A percentile compares a stretch with the other conserved stretches of the same genome.
These are phyloP conservation scores for Nymphicus hollandicus DNA, from an alignment of 2,113 vertebrate species.

Conservation along the genomic window DNA sequence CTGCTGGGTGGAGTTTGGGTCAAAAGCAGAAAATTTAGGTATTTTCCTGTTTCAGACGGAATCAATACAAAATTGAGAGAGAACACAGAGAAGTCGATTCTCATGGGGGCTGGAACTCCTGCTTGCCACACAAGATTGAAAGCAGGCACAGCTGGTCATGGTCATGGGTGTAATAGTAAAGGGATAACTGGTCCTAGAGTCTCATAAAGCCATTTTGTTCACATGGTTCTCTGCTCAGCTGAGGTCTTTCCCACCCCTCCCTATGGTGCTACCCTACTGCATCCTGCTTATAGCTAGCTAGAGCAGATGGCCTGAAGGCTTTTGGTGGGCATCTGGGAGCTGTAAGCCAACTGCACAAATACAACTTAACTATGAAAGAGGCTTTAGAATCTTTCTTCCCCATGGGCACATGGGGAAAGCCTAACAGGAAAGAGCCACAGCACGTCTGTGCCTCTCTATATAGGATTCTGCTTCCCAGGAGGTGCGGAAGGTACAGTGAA, in stretches of 20 bases:
- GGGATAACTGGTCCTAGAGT: not conserved
- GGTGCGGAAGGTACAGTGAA: not conserved
- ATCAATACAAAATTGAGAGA: not conserved
- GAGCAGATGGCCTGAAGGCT: not conserved
- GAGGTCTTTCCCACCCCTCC: not conserved
- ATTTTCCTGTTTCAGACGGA: not conserved
- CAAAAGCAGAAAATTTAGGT: not conserved
- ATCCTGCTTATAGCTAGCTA: not conserved
- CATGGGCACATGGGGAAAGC: not conserved
- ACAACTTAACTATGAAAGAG: not conserved
- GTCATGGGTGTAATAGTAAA: not conserved
- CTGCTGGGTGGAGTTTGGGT: not conserved
- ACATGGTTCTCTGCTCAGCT: fast-evolving
- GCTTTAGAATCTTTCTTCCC: not conserved
- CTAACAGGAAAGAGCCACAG: not conserved
- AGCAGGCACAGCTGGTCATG: not conserved
- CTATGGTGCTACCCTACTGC: not conserved
- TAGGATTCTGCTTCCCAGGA: not conserved
- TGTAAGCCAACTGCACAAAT: not conserved
- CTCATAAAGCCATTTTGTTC: not conserved
- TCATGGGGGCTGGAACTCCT: not conserved
- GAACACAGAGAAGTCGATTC: not conserved
- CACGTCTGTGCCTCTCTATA: not conserved
- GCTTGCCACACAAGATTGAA: not conserved
- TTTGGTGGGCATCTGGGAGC: not conserved